Conservation (phyloP, 53 echinoderm and acorn worm genomes). For the Temnopleurus reevesii region DNA sequence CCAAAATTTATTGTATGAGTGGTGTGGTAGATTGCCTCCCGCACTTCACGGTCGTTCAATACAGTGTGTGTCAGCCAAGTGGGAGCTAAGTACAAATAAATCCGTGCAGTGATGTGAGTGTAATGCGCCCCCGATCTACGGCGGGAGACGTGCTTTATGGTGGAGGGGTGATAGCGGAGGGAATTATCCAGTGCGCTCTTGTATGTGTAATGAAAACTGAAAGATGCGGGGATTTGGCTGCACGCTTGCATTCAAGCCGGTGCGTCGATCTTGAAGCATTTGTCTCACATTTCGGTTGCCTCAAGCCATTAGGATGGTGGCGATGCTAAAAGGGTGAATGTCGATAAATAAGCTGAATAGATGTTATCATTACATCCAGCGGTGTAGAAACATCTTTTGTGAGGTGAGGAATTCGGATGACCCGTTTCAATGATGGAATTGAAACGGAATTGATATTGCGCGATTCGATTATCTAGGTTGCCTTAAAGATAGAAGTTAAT, state of each 20-base stretch:
- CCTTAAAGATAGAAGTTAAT: no score
- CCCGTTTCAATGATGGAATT: no score
- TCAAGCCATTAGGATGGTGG: no score
- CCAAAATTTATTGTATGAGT: neutral
- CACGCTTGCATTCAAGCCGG: neutral
- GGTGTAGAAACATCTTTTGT: no score
- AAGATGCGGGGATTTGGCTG: neutral
- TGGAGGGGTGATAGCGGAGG: neutral
- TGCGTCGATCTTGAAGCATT: no score
- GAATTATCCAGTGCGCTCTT: neutral
- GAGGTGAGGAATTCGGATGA: no score
- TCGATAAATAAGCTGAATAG: no score
- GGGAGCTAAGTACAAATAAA: neutral
- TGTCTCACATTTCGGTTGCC: no score
- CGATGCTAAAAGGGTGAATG: no score
- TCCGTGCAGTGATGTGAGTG: constrained; percentile 35
- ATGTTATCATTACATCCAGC: no score
- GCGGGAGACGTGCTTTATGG: neutral
- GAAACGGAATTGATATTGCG: no score
- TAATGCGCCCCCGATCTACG: neutral
- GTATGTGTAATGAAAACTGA: constrained; percentile 7
- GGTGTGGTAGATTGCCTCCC: neutral
- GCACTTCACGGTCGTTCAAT: neutral
- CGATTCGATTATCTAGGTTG: no score
- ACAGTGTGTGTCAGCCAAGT: neutral